Evolutionary conservation across 2,888 invertebrate species (phyloP).

Genomic region (Liodrosophila aerea): DNA sequence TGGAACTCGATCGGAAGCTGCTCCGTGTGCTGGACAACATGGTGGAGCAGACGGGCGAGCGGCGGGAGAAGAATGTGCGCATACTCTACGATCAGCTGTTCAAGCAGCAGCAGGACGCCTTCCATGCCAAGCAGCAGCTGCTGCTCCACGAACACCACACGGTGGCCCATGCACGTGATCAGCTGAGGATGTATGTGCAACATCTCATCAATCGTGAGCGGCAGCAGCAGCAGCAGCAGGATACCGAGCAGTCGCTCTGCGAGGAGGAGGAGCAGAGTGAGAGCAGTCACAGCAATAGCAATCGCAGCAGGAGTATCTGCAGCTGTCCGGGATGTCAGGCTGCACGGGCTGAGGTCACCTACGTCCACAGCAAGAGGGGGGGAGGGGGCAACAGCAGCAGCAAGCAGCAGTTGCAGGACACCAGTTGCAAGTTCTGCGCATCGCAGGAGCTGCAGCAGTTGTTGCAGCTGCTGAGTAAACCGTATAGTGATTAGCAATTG

Average conservation of each 20-base stretch:
- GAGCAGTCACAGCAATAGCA: background rate
- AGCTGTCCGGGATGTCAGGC: background rate
- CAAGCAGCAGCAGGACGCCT: conserved; percentile 31
- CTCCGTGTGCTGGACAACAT: conserved; percentile 32
- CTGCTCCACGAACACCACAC: conserved; percentile 8
- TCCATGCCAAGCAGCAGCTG: conserved; percentile 11
- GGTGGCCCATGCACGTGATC: background rate
- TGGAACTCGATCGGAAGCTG: conserved; percentile 39
- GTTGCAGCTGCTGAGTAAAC: too few species aligned
- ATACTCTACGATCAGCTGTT: conserved; percentile 51
- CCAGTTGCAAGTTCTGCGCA: too few species aligned
- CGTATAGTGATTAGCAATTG: too few species aligned
- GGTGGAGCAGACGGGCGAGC: conserved; percentile 34
- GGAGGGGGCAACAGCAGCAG: too few species aligned
- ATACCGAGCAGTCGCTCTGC: background rate
- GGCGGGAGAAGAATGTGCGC: conserved; percentile 42
- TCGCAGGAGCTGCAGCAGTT: too few species aligned
- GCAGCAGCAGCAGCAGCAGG: background rate
- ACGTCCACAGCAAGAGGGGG: too few species aligned
- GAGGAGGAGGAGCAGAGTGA: background rate
- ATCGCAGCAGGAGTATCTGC: too few species aligned
- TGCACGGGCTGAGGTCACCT: too few species aligned
- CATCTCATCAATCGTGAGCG: background rate
- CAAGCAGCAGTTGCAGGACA: too few species aligned
- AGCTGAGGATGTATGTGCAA: conserved; percentile 6